Percentiles rank a stretch among this genome's conserved stretches.
Conservation (phyloP, 2,113 vertebrate species). For the Siniperca chuatsi region DNA sequence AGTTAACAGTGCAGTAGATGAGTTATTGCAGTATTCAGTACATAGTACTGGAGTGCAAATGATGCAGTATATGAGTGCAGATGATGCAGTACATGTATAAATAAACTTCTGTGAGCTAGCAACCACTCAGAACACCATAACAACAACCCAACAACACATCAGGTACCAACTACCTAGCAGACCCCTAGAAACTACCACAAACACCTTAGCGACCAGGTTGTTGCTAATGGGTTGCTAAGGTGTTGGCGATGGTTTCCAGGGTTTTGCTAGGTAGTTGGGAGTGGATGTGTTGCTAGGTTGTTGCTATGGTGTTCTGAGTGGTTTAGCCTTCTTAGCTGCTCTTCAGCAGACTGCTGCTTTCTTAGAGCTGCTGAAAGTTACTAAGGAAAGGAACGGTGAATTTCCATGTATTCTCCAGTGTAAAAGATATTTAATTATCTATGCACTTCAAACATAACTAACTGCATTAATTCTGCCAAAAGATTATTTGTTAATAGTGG, state of each 20-base stretch:
- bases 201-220: not conserved
- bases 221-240: not conserved
- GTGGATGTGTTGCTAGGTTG: not conserved
- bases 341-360: constrained; percentile 19
- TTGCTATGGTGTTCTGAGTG: not conserved
- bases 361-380: constrained; percentile 29
- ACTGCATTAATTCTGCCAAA: constrained; percentile 11
- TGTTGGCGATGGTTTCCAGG: not conserved
- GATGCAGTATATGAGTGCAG: too few relatives aligned
- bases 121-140: not conserved
- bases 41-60: too few relatives aligned
- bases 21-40: too few relatives aligned
- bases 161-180: not conserved
- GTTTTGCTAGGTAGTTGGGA: not conserved
- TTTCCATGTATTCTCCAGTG: constrained; percentile 25
- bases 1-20: too few relatives aligned
- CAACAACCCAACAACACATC: not conserved
- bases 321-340: constrained; percentile 16
- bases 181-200: too few relatives aligned
- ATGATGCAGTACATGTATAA: too few relatives aligned
- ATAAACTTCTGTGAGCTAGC: not conserved
- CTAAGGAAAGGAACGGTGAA: constrained; percentile 22
- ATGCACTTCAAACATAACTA: constrained; percentile 23
- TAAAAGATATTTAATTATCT: constrained; percentile 25
- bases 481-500: not conserved